Conservation (phyloP, 2,797 vertebrate genomes). For the Tokudaia tokunoshimensis region DNA sequence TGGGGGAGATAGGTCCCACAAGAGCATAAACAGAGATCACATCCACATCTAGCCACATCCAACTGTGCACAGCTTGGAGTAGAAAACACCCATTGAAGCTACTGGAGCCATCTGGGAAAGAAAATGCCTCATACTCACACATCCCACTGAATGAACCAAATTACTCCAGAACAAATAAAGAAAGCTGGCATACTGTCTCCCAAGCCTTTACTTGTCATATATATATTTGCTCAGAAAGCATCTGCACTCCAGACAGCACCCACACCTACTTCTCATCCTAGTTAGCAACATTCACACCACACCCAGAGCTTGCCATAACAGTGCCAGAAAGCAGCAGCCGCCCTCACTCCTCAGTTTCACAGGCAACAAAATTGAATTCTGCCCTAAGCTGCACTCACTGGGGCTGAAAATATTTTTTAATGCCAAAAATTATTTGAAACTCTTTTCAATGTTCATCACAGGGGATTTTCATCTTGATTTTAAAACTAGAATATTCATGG, state of each 20-base stretch:
- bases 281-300: constrained; percentile 26
- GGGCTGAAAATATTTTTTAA: constrained; percentile 26
- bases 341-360: background rate
- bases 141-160: constrained; percentile 10
- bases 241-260: constrained; percentile 38
- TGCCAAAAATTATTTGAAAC: background rate
- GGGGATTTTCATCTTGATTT: constrained; percentile 24
- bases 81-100: background rate
- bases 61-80: background rate
- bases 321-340: constrained; percentile 3
- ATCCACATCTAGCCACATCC: background rate
- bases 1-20: background rate
- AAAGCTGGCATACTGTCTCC: background rate
- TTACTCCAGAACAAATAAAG: constrained; percentile 19
- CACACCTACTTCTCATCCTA: background rate
- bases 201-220: background rate
- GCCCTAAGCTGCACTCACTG: background rate
- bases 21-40: background rate
- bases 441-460: background rate
- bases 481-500: constrained; percentile 40
- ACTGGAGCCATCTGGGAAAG: constrained; percentile 1
- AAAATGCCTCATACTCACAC: constrained; percentile 5
- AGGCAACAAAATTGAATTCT: background rate
- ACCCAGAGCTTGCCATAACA: background rate
- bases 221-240: constrained; percentile 57